Evolutionary conservation across 2,113 vertebrate species (phyloP).

Genomic region (Peromyscus polionotus): DNA sequence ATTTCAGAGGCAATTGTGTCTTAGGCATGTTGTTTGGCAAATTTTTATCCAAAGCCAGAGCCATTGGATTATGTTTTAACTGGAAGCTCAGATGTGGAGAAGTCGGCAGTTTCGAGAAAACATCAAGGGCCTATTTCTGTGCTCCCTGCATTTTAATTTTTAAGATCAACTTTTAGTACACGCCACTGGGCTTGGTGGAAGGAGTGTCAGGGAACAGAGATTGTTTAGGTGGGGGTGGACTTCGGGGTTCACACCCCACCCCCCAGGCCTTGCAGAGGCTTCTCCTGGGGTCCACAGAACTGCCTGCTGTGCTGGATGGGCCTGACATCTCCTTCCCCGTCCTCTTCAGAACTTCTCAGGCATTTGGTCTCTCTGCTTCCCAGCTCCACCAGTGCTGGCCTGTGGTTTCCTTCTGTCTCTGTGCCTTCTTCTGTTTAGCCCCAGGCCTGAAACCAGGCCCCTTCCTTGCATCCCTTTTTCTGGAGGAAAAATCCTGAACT

Average conservation of each 20-base stretch:
- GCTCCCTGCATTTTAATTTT: not conserved
- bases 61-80: slow-evolving; percentile 52
- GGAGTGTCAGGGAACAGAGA: not conserved
- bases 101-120: slow-evolving; percentile 6
- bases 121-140: not conserved
- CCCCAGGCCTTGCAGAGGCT: not conserved
- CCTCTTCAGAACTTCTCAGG: not conserved
- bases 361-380: not conserved
- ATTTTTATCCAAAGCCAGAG: slow-evolving; percentile 53
- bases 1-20: slow-evolving; percentile 44
- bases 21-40: slow-evolving; percentile 22
- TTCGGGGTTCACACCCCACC: not conserved
- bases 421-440: not conserved
- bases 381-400: not conserved
- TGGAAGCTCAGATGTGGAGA: not conserved
- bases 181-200: not conserved
- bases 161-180: slow-evolving; percentile 8
- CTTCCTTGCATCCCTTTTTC: not conserved
- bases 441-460: not conserved
- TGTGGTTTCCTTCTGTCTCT: not conserved
- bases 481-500: not conserved
- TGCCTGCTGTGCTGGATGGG: no score
- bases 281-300: not conserved
- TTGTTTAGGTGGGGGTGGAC: slow-evolving; percentile 58
- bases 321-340: no score